phyloP scores from a whole-genome alignment of 2,113 vertebrate genomes.

The Triplophysa dalaica region DNA sequence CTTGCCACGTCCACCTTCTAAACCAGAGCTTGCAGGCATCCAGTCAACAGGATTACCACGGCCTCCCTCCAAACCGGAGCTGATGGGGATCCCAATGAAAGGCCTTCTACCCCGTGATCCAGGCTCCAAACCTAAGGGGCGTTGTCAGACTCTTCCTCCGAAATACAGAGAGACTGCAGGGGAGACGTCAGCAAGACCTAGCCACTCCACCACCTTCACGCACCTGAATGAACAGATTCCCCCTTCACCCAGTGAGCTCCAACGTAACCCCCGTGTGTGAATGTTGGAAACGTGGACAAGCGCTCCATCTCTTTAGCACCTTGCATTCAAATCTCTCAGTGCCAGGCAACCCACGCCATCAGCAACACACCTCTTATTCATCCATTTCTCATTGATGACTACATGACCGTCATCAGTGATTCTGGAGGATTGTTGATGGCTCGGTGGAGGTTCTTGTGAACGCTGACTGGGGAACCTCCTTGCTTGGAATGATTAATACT shows the following conservation, averaged over 20 bases:
- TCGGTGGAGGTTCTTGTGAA: background rate
- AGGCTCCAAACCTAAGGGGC: conserved; percentile 63
- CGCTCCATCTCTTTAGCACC: conserved; percentile 47
- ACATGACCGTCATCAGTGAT: background rate
- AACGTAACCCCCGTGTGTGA: conserved; percentile 64
- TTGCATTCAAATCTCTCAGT: conserved; percentile 42
- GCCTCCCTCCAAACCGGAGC: conserved; percentile 60
- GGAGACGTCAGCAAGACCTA: conserved; percentile 60
- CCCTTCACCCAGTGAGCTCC: conserved; percentile 69
- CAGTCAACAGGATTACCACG: conserved; percentile 46
- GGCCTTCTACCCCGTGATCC: conserved; percentile 65
- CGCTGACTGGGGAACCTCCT: background rate
- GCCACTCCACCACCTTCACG: conserved; percentile 72
- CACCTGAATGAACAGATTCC: conserved; percentile 63
- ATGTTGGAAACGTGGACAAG: conserved; percentile 26
- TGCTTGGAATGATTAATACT: background rate
- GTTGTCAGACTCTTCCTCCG: conserved; percentile 71
- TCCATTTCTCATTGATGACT: background rate
- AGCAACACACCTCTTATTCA: background rate
- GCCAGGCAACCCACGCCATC: conserved; percentile 22
- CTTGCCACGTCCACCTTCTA: conserved; percentile 45
- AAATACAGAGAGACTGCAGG: conserved; percentile 59
- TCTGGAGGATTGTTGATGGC: conserved; percentile 12
- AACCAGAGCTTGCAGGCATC: conserved; percentile 23
- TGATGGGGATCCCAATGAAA: conserved; percentile 60